phyloP scores from a whole-genome alignment of 2,888 invertebrate genomes.

The Dermolepida albohirtum region DNA sequence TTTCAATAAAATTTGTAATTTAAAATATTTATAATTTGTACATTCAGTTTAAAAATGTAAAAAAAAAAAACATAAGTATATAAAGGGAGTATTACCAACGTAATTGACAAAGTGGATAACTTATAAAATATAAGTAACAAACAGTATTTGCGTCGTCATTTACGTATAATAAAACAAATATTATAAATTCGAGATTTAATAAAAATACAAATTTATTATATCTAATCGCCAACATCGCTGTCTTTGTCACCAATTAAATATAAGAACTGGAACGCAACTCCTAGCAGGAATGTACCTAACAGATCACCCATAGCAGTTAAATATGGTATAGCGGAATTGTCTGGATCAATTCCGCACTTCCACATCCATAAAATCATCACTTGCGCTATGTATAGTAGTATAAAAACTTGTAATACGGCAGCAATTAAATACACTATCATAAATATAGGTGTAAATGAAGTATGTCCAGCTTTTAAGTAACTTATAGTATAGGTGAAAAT shows the following conservation, averaged over 20 bases:
- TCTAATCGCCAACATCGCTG: constrained; percentile 78
- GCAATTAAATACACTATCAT: constrained; percentile 72
- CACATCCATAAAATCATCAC: constrained; percentile 88
- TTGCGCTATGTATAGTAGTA: constrained; percentile 83
- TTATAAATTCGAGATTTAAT: too few relatives aligned
- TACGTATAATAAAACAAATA: too few relatives aligned
- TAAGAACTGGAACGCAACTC: constrained; percentile 79
- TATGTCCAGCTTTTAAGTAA: constrained; percentile 85
- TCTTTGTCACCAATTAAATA: constrained; percentile 81
- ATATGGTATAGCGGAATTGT: constrained; percentile 91
- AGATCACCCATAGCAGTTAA: constrained; percentile 91
- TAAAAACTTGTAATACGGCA: constrained; percentile 68
- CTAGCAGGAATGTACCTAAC: constrained; percentile 83
- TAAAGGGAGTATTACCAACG: too few relatives aligned
- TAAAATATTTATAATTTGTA: too few relatives aligned
- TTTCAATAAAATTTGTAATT: too few relatives aligned
- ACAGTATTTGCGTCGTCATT: too few relatives aligned
- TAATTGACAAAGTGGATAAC: too few relatives aligned
- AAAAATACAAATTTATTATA: not conserved
- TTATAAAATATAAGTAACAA: too few relatives aligned
- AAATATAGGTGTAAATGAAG: constrained; percentile 85
- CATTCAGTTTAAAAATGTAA: too few relatives aligned
- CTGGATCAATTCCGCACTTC: constrained; percentile 84
- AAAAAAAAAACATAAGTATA: too few relatives aligned
- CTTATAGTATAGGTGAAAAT: constrained; percentile 91